A percentile compares a stretch with the other conserved stretches of the same genome.
Evolutionary conservation across 2,888 invertebrate species (phyloP).

Genomic region (Baccha elongata): DNA sequence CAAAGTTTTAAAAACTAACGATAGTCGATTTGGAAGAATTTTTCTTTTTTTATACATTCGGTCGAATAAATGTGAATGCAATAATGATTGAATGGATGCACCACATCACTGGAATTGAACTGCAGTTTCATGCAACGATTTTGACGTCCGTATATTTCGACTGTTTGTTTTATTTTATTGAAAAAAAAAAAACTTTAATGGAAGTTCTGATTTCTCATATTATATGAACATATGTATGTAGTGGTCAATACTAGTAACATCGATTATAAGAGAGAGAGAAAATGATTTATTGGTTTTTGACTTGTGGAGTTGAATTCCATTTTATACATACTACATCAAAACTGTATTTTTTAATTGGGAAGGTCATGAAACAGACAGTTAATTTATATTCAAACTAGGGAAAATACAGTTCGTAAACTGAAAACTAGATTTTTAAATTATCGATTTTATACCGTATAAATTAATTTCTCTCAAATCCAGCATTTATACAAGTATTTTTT

Average conservation of each 20-base stretch:
- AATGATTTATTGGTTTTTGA: slow-evolving; percentile 61
- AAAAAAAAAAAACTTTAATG: background rate
- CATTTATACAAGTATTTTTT: too few species aligned
- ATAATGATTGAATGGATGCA: background rate
- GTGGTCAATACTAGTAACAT: slow-evolving; percentile 8
- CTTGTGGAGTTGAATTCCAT: slow-evolving; percentile 31
- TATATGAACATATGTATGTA: too few species aligned
- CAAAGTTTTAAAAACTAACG: slow-evolving; percentile 53
- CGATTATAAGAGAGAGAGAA: too few species aligned
- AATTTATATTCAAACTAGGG: too few species aligned
- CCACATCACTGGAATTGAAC: slow-evolving; percentile 5
- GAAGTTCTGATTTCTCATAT: background rate
- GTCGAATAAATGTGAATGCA: background rate
- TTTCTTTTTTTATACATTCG: slow-evolving; percentile 3
- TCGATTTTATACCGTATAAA: too few species aligned
- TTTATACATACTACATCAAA: too few species aligned
- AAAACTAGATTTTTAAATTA: too few species aligned
- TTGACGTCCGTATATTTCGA: slow-evolving; percentile 13
- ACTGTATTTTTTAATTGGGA: background rate
- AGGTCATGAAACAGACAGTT: background rate
- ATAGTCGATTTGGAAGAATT: slow-evolving; percentile 34
- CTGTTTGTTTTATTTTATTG: background rate
- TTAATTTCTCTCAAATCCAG: too few species aligned
- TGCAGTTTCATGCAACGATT: slow-evolving; percentile 44
- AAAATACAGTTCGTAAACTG: too few species aligned